Base-by-base conservation (phyloP, 2,797 vertebrate genomes). In the Gallinago solitaria region DNA sequence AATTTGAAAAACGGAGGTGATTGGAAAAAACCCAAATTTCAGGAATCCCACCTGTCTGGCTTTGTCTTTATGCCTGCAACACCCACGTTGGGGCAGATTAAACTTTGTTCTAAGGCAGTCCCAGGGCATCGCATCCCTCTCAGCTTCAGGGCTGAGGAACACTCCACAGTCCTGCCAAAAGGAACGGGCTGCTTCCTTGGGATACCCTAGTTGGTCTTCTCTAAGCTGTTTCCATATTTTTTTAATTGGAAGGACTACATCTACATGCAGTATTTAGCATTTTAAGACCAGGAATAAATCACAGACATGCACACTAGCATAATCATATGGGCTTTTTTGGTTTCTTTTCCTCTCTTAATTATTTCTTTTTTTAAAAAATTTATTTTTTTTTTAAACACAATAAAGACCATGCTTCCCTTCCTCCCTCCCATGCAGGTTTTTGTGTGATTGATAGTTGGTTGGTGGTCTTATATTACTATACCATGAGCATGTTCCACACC, bases 401-500 rank as follows among this genome's bases (percentile, higher is more conserved):
- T 37, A 50, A 56, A 47, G 13, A 32, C 3, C 4, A 14, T 53
- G 24, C 12, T 61, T 74, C 8, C 12, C 16, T 71, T 90, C 24
- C 33, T 64, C 17, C 13, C 15, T 32, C 2, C 0, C 7, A 4
- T 7, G 2, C 33, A 81, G 13, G 2, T 12, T 27, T 39, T 65
- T 63, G 23, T 50, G 48, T 51, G 30, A n/a, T 5, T 83, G n/a
- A 16, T 30, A 60, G 23, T 7, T 91, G 5, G 9, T 80, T 32
- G 25, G 16, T 68, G 21, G 12, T 67, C 39, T 68, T 51, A 21
- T 37, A 57, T 28, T 48, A 45, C 35, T 61, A 3, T 48, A 56
- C 19, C 1, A 0, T 70, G 7, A 76, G 16, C 19, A 70, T 1
- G 6, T 27, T 21, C 27, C 19, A 60, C 18, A 16, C 1, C 2